These are phyloP conservation scores for Ips typographus DNA, from an alignment of 1,140 invertebrate genomes.

Conservation along the genomic window DNA sequence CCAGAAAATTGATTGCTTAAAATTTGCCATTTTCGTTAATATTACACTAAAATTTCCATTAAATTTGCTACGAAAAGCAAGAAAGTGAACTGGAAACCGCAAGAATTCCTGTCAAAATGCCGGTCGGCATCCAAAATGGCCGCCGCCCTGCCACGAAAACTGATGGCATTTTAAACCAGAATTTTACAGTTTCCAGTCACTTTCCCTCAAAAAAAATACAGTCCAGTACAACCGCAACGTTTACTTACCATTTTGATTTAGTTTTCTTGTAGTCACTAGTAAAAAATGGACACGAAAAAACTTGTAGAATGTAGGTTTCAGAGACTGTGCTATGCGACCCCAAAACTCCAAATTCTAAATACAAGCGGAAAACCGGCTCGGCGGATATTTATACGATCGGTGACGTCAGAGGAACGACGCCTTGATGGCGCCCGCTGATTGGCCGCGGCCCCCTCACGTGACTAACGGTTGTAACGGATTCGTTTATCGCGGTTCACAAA, in stretches of 20 bases:
- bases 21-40: too few relatives aligned
- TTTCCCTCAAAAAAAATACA: not conserved
- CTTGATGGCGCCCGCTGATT: constrained; percentile 12
- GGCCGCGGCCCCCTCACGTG: constrained; percentile 23
- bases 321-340: constrained; percentile 35
- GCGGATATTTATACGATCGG: constrained; percentile 32
- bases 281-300: constrained; percentile 19
- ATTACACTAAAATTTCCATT: too few relatives aligned
- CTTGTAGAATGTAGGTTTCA: constrained; percentile 15
- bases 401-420: constrained; percentile 39
- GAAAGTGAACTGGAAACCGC: not conserved
- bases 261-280: constrained; percentile 20
- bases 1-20: too few relatives aligned
- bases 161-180: too few relatives aligned
- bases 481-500: not conserved
- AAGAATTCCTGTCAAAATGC: not conserved
- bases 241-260: constrained; percentile 37
- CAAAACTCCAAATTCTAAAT: constrained; percentile 19
- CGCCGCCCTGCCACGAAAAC: not conserved
- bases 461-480: constrained; percentile 56
- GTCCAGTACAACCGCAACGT: not conserved
- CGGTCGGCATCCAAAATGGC: constrained; percentile 1
- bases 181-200: too few relatives aligned
- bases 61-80: not conserved
- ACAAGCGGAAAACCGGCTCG: not conserved